A percentile compares a stretch with the other conserved stretches of the same genome.
Conservation (phyloP, 2,113 vertebrate species). For the Terrapene triunguis region DNA sequence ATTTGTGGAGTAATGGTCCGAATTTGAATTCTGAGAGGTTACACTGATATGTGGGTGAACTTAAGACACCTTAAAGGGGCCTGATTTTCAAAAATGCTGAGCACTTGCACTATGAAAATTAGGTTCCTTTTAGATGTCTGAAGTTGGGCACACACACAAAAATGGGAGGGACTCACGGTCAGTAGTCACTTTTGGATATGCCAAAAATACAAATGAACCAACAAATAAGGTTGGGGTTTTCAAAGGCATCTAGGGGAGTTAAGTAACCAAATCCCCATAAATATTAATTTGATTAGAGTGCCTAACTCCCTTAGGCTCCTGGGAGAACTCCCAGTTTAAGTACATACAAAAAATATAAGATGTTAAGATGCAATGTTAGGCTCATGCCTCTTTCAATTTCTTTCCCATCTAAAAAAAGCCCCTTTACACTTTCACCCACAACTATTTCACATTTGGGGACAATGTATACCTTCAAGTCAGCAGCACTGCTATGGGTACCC, state of each 20-base stretch:
- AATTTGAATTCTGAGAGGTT: not conserved
- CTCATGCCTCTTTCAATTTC: not conserved
- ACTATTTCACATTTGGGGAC: no score
- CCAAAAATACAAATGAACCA: not conserved
- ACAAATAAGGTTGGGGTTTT: not conserved
- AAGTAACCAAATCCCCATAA: not conserved
- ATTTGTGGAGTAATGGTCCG: not conserved
- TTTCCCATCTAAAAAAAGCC: not conserved
- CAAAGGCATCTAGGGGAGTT: not conserved
- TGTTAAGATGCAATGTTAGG: not conserved
- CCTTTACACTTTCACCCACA: not conserved
- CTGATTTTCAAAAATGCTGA: not conserved
- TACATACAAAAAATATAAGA: not conserved
- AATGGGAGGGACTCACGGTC: not conserved
- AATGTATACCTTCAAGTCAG: no score
- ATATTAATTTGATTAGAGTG: not conserved
- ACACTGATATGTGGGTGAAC: not conserved
- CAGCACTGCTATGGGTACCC: no score
- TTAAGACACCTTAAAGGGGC: not conserved
- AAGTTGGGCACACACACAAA: not conserved
- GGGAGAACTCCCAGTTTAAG: not conserved
- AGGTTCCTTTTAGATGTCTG: not conserved
- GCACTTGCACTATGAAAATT: not conserved
- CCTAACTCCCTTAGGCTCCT: not conserved
- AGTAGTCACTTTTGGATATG: not conserved